Evolutionary conservation across 2,888 invertebrate genomes (phyloP).

Genomic region (Xestia rhomboidea): DNA sequence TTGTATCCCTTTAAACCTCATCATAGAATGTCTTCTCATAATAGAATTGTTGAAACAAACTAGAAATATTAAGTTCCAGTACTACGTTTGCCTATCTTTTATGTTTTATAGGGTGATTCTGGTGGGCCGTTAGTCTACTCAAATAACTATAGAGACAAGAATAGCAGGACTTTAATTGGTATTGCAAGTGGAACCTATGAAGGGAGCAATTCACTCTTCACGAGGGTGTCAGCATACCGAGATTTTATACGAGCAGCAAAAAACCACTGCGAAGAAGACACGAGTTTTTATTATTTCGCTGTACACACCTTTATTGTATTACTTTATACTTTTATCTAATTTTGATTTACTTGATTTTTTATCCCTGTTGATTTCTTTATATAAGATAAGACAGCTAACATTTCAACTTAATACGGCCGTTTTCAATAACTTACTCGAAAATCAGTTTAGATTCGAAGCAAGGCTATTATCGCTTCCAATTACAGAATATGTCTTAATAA

Average conservation of each 20-base stretch:
- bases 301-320: slow-evolving; percentile 22
- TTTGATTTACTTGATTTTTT: slow-evolving; percentile 36
- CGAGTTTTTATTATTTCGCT: not conserved
- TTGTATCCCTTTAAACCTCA: not conserved
- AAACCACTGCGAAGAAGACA: slow-evolving; percentile 10
- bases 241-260: slow-evolving; percentile 24
- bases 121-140: slow-evolving; percentile 48
- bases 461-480: too few relatives aligned
- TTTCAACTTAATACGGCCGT: too few relatives aligned
- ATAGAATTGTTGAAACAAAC: not conserved
- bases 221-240: slow-evolving; percentile 36
- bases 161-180: slow-evolving; percentile 35
- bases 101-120: slow-evolving; percentile 45
- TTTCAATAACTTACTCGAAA: too few relatives aligned
- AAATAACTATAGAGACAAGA: not conserved
- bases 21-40: too few relatives aligned
- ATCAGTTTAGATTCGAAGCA: too few relatives aligned
- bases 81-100: not conserved
- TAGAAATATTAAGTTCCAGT: not conserved
- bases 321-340: slow-evolving; percentile 21
- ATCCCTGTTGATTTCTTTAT: not conserved
- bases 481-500: too few relatives aligned
- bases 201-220: slow-evolving; percentile 27
- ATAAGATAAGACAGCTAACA: not conserved
- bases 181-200: slow-evolving; percentile 34